Base-by-base conservation (phyloP, 2,113 vertebrate species). In the Chaetodon auriga region DNA sequence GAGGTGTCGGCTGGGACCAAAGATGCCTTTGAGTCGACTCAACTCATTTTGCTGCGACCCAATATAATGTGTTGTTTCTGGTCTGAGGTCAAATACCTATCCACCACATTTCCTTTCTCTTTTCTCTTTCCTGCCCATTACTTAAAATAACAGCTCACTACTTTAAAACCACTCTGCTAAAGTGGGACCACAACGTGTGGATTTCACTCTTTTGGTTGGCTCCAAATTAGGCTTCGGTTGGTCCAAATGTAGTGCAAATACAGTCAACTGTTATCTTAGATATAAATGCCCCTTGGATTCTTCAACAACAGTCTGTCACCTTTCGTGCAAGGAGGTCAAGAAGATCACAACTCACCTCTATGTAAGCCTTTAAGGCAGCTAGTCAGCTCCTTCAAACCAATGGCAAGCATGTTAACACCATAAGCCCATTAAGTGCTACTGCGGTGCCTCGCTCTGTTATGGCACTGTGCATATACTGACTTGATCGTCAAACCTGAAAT, bases 351-450 rank as follows among this genome's bases (percentile, higher is more conserved):
- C 75, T 89, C 69, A 75, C 57, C 45, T 82, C 60, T 12, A 23
- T 54, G 54, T 79, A 88, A 90, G 79, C 61, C 77, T 86, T 70
- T 80, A 86, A 91, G 43, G 48, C 78, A 83, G 68, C 66, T 81
- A 35, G 76, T 84, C 79, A 73, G 73, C 25, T 63, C 61, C 58
- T 57, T 75, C 53, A 70, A 89, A 68, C 43, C 49, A 68, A 25
- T n/a, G 54, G 0, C 6, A 3, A 68, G 69, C 25, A 72, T 23
- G 30, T 70, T 82, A 75, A 89, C 83, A 82, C 83, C 36, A 61
- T 81, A 85, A 91, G 81, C 81, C 78, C 36, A 78, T 88, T 86
- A 88, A 84, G 62, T 81, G 25, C 75, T 73, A 60, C 86, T 61
- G 11, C 5, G 9, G 12, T 60, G 41, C 66, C 62, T 79, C 6